Percentiles rank a stretch among this genome's conserved stretches.
Evolutionary conservation across 2,797 vertebrate species (phyloP).

Genomic region (Parauchenoglanis punctatus): DNA sequence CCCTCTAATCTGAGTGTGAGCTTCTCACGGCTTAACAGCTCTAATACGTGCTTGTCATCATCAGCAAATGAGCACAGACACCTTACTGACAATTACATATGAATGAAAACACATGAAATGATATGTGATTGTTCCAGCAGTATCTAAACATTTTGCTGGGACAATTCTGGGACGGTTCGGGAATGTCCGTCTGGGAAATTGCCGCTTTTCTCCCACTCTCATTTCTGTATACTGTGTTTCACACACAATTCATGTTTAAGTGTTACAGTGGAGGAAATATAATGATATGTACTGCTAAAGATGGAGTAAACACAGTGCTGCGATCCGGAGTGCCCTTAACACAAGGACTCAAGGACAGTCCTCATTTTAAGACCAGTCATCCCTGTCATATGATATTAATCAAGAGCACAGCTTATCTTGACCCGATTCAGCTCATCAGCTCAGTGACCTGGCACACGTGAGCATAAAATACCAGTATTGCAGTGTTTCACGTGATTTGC

Average conservation of each 20-base stretch:
- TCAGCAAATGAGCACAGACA: constrained; percentile 28
- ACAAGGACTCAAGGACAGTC: background rate
- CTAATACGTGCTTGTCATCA: constrained; percentile 34
- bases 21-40: constrained; percentile 22
- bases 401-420: background rate
- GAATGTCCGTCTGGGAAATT: background rate
- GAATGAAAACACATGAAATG: background rate
- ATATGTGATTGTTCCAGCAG: background rate
- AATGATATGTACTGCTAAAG: background rate
- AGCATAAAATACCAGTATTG: background rate
- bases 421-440: constrained; percentile 4
- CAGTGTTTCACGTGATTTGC: background rate
- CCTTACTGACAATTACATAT: background rate
- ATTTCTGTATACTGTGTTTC: background rate
- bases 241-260: background rate
- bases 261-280: background rate
- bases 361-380: background rate
- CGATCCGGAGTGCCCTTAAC: background rate
- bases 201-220: background rate
- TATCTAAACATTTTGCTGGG: background rate
- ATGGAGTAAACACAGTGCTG: too few species aligned
- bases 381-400: constrained; percentile 32
- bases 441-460: background rate
- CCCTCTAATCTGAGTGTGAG: constrained; percentile 23
- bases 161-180: background rate